A percentile compares a stretch with the other conserved stretches of the same genome.
Evolutionary conservation across 2,888 invertebrate genomes (phyloP).

Genomic region (Pyrocoelia pectoralis): DNA sequence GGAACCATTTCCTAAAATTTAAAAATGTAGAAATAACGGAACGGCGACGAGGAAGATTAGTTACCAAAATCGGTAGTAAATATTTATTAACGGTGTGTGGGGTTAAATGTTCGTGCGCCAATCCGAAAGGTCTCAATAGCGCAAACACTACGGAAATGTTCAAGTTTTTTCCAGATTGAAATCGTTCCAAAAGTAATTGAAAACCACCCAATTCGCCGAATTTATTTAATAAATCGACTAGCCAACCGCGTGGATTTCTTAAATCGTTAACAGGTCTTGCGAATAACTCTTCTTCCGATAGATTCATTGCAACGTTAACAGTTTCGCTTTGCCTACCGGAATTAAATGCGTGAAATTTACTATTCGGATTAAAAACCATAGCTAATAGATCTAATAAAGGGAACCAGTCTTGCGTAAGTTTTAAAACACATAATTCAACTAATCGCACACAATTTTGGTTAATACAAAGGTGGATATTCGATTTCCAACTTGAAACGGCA

Average conservation of each 20-base stretch:
- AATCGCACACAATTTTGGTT: conserved; percentile 92
- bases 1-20: conserved; percentile 83
- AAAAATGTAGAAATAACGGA: too few species aligned
- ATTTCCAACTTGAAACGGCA: conserved; percentile 97
- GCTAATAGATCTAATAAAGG: conserved; percentile 90
- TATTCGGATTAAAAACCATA: conserved; percentile 93
- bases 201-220: conserved; percentile 93
- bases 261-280: conserved; percentile 81
- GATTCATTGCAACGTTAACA: conserved; percentile 67
- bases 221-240: conserved; percentile 93
- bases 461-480: conserved; percentile 95
- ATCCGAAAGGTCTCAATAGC: conserved; percentile 88
- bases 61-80: conserved; percentile 89
- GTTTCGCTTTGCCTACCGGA: conserved; percentile 79
- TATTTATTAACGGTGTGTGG: conserved; percentile 90
- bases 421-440: conserved; percentile 91
- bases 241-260: conserved; percentile 91
- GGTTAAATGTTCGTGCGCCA: conserved; percentile 90
- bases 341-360: conserved; percentile 93
- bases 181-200: conserved; percentile 82
- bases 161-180: conserved; percentile 77
- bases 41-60: too few species aligned
- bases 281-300: conserved; percentile 75
- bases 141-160: conserved; percentile 81
- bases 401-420: conserved; percentile 89